Percentiles rank a stretch among this genome's conserved stretches.
phyloP scores from a whole-genome alignment of 2,888 invertebrate species.

The Elysia crispata region DNA sequence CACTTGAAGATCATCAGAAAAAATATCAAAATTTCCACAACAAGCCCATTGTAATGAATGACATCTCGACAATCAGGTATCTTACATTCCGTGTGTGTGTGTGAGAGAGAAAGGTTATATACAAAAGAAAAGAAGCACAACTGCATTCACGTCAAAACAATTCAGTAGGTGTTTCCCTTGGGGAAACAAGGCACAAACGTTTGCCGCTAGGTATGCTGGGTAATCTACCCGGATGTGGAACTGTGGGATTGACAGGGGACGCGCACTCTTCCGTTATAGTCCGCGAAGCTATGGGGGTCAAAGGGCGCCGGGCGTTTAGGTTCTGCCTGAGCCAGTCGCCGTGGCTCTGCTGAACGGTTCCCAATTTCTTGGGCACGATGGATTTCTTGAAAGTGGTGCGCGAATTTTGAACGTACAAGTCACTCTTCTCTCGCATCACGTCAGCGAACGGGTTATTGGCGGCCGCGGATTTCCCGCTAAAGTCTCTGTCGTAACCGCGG shows the following conservation, averaged over 20 bases:
- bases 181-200: slow-evolving; percentile 45
- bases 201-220: slow-evolving; percentile 67
- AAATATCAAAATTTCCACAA: too few species aligned
- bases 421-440: slow-evolving; percentile 48
- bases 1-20: too few species aligned
- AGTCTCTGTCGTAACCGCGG: slow-evolving; percentile 1
- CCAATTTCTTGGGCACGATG: slow-evolving; percentile 34
- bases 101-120: background rate
- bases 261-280: slow-evolving; percentile 28
- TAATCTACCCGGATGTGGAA: slow-evolving; percentile 48
- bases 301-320: slow-evolving; percentile 33
- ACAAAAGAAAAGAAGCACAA: background rate
- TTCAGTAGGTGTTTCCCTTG: slow-evolving; percentile 45
- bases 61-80: background rate
- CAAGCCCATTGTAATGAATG: background rate
- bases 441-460: slow-evolving; percentile 42
- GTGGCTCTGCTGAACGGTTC: slow-evolving; percentile 1
- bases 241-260: slow-evolving; percentile 6
- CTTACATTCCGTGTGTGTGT: background rate
- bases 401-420: slow-evolving; percentile 45
- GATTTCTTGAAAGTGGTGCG: slow-evolving; percentile 44
- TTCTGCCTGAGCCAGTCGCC: slow-evolving; percentile 16
- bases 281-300: slow-evolving; percentile 50
- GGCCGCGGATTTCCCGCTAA: background rate
- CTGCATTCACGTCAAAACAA: background rate